phyloP scores from a whole-genome alignment of 2,113 vertebrate species.

The Syngnathus scovelli region DNA sequence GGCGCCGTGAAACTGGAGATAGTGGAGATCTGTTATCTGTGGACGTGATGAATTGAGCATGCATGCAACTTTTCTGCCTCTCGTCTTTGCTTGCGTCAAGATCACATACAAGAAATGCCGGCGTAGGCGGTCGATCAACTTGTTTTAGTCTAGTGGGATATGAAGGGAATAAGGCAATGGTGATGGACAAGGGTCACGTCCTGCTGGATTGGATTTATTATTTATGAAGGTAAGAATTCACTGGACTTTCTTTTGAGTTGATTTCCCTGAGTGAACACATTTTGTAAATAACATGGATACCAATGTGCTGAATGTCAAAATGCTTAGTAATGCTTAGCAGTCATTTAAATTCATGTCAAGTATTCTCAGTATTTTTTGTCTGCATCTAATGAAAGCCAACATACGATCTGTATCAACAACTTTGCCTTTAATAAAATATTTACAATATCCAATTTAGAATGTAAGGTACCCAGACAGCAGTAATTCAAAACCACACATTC shows the following conservation, averaged over 20 bases:
- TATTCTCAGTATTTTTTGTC: not conserved
- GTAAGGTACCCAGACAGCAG: not conserved
- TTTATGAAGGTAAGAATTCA: constrained; percentile 50
- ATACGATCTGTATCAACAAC: not conserved
- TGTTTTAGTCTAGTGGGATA: constrained; percentile 10
- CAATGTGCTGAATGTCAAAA: not conserved
- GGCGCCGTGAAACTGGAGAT: constrained; percentile 31
- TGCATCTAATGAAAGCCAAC: not conserved
- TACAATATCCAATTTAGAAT: not conserved
- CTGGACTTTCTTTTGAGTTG: not conserved
- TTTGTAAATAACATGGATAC: not conserved
- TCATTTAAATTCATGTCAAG: not conserved
- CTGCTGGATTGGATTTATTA: constrained; percentile 38
- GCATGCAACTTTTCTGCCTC: constrained; percentile 12
- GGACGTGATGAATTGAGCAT: constrained; percentile 28
- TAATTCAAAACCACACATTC: not conserved
- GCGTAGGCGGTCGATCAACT: constrained; percentile 7
- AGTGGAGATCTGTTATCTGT: constrained; percentile 33
- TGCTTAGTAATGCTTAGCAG: not conserved
- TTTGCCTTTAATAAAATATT: not conserved
- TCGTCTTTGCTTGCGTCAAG: constrained; percentile 21
- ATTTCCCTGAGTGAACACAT: not conserved
- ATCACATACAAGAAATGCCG: constrained; percentile 16
- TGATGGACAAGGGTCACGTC: constrained; percentile 5
- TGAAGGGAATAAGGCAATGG: constrained; percentile 13